phyloP scores from a whole-genome alignment of 2,113 vertebrate species.

The Leptocoma aspasia region DNA sequence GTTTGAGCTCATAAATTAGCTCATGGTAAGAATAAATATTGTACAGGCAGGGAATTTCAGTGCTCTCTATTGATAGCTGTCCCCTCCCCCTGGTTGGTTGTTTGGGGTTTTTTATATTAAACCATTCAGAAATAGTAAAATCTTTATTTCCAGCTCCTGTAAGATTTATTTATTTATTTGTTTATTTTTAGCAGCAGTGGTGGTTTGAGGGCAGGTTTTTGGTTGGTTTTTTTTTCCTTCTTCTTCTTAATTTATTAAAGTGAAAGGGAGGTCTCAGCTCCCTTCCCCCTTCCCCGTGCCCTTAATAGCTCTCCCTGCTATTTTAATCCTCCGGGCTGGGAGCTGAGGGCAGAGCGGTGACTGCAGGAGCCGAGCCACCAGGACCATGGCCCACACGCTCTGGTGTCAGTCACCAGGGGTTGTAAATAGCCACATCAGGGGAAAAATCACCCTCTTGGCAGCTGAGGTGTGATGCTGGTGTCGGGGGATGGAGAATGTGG shows the following conservation, averaged over 20 bases:
- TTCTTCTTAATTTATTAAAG: neutral
- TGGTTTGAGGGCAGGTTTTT: neutral
- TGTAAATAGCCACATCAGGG: neutral
- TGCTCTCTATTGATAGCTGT: neutral
- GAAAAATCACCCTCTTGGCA: neutral
- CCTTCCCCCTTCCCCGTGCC: conserved; percentile 64
- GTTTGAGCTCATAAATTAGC: neutral
- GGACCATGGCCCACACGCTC: neutral
- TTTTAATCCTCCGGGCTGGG: conserved; percentile 68
- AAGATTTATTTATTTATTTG: neutral
- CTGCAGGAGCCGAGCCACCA: conserved; percentile 50
- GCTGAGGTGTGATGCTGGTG: neutral
- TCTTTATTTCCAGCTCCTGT: conserved; percentile 64
- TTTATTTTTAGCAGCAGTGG: neutral
- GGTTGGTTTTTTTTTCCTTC: neutral
- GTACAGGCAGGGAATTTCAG: neutral
- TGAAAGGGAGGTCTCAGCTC: conserved; percentile 47
- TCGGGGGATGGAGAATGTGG: neutral
- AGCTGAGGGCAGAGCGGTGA: conserved; percentile 63
- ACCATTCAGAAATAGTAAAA: conserved; percentile 63
- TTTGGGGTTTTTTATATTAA: neutral
- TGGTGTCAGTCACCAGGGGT: neutral
- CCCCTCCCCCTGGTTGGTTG: neutral
- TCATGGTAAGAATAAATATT: neutral
- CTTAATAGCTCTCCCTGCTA: conserved; percentile 73